Percentiles rank a stretch among this genome's conserved stretches.
Evolutionary conservation across 1,140 invertebrate species (phyloP).

Genomic region (Hermetia illucens): DNA sequence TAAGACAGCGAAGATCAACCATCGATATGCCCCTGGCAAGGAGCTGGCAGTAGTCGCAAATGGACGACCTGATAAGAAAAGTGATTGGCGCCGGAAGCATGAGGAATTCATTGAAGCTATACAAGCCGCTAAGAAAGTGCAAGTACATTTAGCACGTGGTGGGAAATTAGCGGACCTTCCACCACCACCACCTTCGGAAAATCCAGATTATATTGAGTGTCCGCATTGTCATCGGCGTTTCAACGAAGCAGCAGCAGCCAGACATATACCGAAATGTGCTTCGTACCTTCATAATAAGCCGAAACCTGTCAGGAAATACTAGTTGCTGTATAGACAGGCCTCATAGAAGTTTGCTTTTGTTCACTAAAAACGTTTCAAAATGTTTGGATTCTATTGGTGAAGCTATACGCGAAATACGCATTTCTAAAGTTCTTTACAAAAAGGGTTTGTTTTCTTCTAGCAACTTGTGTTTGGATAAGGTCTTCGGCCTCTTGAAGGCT

Average conservation of each 20-base stretch:
- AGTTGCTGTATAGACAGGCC: too few species aligned
- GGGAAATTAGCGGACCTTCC: constrained; percentile 67
- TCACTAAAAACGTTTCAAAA: too few species aligned
- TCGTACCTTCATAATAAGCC: constrained; percentile 62
- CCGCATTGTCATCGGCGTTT: constrained; percentile 77
- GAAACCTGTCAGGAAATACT: constrained; percentile 31
- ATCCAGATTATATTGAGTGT: constrained; percentile 75
- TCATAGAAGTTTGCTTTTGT: too few species aligned
- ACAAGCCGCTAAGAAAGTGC: constrained; percentile 67
- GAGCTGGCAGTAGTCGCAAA: constrained; percentile 8
- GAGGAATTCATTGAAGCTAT: constrained; percentile 78
- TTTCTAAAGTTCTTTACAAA: too few species aligned
- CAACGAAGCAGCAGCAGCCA: constrained; percentile 62
- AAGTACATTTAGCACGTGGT: constrained; percentile 62
- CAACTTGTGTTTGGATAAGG: too few species aligned
- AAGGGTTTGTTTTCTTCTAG: too few species aligned
- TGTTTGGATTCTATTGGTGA: too few species aligned
- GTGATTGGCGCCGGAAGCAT: constrained; percentile 75
- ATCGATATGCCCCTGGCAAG: too few species aligned
- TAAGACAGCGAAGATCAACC: constrained; percentile 28
- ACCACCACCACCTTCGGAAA: constrained; percentile 66
- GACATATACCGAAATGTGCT: constrained; percentile 84
- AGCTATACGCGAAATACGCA: too few species aligned
- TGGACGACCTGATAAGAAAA: constrained; percentile 19
- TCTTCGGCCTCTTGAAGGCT: too few species aligned